Percentiles rank a stretch among this genome's conserved stretches.
These are phyloP conservation scores for Steatocranus sp. DNA, from an alignment of 2,797 vertebrate genomes.

Conservation along the genomic window DNA sequence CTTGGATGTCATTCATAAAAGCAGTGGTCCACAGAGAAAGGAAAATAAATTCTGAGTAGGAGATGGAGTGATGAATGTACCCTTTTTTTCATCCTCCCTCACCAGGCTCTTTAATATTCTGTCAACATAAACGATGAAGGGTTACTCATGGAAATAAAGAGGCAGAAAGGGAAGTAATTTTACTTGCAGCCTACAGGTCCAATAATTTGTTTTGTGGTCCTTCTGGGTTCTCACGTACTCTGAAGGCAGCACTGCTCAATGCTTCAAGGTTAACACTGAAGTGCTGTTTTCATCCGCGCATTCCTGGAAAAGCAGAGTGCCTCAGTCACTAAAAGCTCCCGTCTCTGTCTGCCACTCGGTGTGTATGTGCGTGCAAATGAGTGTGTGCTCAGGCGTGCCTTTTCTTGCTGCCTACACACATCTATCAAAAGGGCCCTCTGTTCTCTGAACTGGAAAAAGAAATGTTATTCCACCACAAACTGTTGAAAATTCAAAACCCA, in stretches of 20 bases:
- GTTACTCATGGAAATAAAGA: conserved; percentile 70
- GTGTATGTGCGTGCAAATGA: background rate
- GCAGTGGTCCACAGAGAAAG: conserved; percentile 23
- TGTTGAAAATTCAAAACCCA: conserved; percentile 30
- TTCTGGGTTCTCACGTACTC: conserved; percentile 57
- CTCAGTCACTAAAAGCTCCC: conserved; percentile 54
- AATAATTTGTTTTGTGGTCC: conserved; percentile 68
- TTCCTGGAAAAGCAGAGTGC: conserved; percentile 52
- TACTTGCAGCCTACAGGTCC: conserved; percentile 58
- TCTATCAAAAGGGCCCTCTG: conserved; percentile 36
- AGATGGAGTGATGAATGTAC: conserved; percentile 49
- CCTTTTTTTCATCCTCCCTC: conserved; percentile 25
- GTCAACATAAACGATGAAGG: conserved; percentile 64
- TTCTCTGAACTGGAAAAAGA: conserved; percentile 36
- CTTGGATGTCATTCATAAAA: conserved; percentile 49
- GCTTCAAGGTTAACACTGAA: conserved; percentile 72
- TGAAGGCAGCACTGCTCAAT: conserved; percentile 52
- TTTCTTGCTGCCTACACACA: conserved; percentile 19
- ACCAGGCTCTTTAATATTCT: conserved; percentile 64
- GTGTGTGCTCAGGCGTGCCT: background rate
- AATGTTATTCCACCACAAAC: conserved; percentile 29
- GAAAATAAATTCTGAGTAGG: conserved; percentile 23
- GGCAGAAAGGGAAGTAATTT: conserved; percentile 62
- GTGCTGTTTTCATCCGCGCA: conserved; percentile 63
- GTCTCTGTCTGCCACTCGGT: conserved; percentile 23